Base-by-base conservation (phyloP, 2,113 vertebrate genomes). In the Aegotheles bennettii region DNA sequence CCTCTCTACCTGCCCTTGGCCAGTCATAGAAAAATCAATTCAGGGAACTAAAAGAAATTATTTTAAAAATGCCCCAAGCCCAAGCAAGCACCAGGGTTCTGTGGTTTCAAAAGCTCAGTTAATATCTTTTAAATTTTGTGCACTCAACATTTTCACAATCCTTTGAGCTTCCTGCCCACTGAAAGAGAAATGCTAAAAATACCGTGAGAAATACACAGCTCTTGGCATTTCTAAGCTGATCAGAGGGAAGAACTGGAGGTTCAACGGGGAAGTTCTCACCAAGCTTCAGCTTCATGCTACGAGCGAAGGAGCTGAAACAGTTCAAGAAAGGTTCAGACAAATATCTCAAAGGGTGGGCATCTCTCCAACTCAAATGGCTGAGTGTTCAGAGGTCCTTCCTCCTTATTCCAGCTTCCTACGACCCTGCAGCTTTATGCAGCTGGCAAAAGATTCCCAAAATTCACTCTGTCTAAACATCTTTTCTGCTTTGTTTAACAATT, bases 241-340 rank as follows among this genome's bases (percentile, higher is more conserved):
- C 4, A 3, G 2, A 73, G 59, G 18, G 47, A 74, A 74, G 71
- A 45, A 33, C 15, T 33, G n/a, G 61, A 82, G 36, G 31, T 68
- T 42, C 25, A 47, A 51, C 18, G 29, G 67, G 21, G 57, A 85
- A 48, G 16, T 4, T 73, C 42, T 33, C 69, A 19, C 0, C 51
- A 51, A 87, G 48, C 24, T 76, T 65, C 45, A 17, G 43, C 40
- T 84, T 69, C 36, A 11, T 7, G 15, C 16, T 38, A 7, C 7
- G 28, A 86, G 42, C 2, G 3, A 40, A 81, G 51, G 64, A 70
- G 59, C 47, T 57, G 26, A 20, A 89, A 31, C 25, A 64, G 80
- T 78, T 94, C 95, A 94, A 29, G 48, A 33, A 65, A 91, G 64
- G 87, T 89, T 94, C 84, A 95, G 69, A 75, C 61, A 91, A 92